A percentile compares a stretch with the other conserved stretches of the same genome.
Evolutionary conservation across 2,888 invertebrate genomes (phyloP).

Genomic region (Drosophila macrospina): DNA sequence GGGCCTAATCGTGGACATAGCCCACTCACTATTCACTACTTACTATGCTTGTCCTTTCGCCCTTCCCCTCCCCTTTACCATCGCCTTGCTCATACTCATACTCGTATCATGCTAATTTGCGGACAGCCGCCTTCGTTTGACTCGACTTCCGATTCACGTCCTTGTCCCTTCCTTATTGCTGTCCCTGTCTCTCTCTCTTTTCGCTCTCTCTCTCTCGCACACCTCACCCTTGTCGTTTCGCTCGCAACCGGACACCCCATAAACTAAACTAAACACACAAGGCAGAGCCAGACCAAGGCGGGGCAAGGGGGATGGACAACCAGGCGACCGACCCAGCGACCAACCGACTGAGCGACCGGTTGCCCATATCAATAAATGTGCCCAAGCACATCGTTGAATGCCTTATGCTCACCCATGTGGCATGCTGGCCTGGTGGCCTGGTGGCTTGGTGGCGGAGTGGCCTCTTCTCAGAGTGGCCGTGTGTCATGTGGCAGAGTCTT

Average conservation of each 20-base stretch:
- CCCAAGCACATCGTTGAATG: slow-evolving; percentile 45
- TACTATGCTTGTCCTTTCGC: background rate
- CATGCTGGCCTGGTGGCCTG: slow-evolving; percentile 6
- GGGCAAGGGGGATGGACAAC: background rate
- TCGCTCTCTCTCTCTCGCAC: too few relatives aligned
- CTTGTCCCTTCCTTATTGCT: slow-evolving; percentile 12
- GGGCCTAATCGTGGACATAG: slow-evolving; percentile 75
- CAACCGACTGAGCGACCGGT: slow-evolving; percentile 2
- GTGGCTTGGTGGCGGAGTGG: too few relatives aligned
- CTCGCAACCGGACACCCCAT: slow-evolving; percentile 79
- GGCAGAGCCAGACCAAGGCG: background rate
- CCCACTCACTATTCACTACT: slow-evolving; percentile 27
- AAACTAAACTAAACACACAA: slow-evolving; percentile 64
- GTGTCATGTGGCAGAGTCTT: slow-evolving; percentile 22
- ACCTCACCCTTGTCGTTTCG: background rate
- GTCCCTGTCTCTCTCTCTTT: slow-evolving; percentile 17
- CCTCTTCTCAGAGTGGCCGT: too few relatives aligned
- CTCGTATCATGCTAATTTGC: slow-evolving; percentile 78
- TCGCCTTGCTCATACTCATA: slow-evolving; percentile 13
- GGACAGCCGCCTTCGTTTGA: slow-evolving; percentile 79
- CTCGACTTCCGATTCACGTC: slow-evolving; percentile 67
- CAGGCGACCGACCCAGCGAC: slow-evolving; percentile 4
- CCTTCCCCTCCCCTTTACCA: background rate
- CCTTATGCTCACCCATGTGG: slow-evolving; percentile 60
- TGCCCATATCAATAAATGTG: slow-evolving; percentile 61